phyloP scores from a whole-genome alignment of 2,113 vertebrate genomes.

The Delphinapterus leucas region DNA sequence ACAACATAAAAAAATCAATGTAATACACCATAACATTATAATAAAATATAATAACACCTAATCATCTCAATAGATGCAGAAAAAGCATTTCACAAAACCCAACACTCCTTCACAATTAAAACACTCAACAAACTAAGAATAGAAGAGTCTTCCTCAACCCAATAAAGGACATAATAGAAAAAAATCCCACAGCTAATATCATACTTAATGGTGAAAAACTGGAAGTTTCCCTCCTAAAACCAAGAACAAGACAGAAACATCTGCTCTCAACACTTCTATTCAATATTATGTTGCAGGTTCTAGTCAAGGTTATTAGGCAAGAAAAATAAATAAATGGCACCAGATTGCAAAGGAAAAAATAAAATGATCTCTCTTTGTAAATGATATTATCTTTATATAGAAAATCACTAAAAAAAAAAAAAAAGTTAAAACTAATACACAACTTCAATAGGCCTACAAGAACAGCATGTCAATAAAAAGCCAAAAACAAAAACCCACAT shows the following conservation, averaged over 20 bases:
- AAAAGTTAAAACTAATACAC: not conserved
- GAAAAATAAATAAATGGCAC: not conserved
- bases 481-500: not conserved
- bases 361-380: not conserved
- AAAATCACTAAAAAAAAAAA: not conserved
- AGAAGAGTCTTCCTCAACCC: not conserved
- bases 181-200: not conserved
- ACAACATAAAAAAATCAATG: too few relatives aligned
- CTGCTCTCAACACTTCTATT: not conserved
- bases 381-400: not conserved
- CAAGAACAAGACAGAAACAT: not conserved
- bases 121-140: not conserved
- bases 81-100: not conserved
- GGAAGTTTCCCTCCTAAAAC: not conserved
- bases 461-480: not conserved
- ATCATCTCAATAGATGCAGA: not conserved
- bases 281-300: not conserved
- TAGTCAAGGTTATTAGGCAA: not conserved
- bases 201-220: not conserved
- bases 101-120: not conserved
- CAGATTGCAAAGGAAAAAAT: not conserved
- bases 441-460: not conserved
- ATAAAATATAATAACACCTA: not conserved
- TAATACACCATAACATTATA: not conserved
- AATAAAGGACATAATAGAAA: not conserved